Conservation (phyloP, 2,888 invertebrate species). For the Aplocera efformata region DNA sequence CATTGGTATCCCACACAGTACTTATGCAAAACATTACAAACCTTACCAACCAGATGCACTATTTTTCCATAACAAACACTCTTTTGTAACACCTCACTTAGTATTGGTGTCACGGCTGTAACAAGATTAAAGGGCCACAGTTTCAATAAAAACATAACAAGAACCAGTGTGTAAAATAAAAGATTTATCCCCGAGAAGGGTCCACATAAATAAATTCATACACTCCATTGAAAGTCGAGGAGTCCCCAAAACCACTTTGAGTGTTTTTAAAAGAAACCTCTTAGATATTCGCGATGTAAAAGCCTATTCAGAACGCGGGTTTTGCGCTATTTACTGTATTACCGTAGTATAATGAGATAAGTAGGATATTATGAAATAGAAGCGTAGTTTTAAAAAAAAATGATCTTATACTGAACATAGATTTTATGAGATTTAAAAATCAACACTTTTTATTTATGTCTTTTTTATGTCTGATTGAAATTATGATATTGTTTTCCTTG, state of each 20-base stretch:
- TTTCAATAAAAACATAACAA: slow-evolving; percentile 65
- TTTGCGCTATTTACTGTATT: slow-evolving; percentile 25
- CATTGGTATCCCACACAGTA: no score
- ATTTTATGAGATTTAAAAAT: no score
- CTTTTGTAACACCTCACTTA: slow-evolving; percentile 10
- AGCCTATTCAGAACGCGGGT: slow-evolving; percentile 27
- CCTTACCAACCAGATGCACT: no score
- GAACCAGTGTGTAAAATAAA: slow-evolving; percentile 60
- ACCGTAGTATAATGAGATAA: slow-evolving; percentile 1
- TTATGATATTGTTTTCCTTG: no score
- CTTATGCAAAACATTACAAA: no score
- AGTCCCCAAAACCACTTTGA: slow-evolving; percentile 49
- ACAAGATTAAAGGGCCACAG: slow-evolving; percentile 45
- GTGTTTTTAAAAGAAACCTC: slow-evolving; percentile 59
- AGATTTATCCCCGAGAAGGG: slow-evolving; percentile 53
- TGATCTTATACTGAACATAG: no score
- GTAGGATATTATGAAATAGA: not conserved
- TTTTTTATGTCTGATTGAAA: no score
- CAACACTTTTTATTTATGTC: no score
- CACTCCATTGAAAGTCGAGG: slow-evolving; percentile 59
- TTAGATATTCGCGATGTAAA: slow-evolving; percentile 27
- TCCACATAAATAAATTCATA: slow-evolving; percentile 64
- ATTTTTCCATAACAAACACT: no score
- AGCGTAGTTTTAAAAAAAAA: no score
- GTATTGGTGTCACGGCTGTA: slow-evolving; percentile 38